Evolutionary conservation across 2,113 vertebrate species (phyloP).

Genomic region (Petrocephalus zakoni): DNA sequence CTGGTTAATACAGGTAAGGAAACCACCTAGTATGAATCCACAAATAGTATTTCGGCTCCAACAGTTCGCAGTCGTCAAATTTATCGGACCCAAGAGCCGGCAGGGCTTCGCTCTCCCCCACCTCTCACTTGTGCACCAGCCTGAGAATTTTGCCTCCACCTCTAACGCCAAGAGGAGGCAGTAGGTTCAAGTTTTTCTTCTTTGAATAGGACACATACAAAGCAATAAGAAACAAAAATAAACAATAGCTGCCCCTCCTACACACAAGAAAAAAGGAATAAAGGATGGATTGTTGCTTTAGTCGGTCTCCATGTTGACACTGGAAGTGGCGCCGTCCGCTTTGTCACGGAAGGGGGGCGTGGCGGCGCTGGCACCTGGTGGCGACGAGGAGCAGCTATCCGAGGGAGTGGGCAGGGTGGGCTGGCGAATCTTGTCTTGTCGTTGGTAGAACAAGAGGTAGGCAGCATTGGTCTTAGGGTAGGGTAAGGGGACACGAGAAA

Average conservation of each 20-base stretch:
- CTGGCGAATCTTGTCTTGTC: conserved; percentile 69
- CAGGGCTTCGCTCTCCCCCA: neutral
- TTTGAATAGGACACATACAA: conserved; percentile 25
- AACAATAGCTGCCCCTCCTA: conserved; percentile 24
- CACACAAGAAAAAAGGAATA: neutral
- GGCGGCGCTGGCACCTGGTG: conserved; percentile 33
- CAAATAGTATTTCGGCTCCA: conserved; percentile 18
- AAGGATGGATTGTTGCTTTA: conserved; percentile 25
- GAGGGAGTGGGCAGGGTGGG: conserved; percentile 44
- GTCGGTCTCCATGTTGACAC: conserved; percentile 58
- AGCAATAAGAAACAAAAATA: neutral
- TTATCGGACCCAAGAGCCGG: neutral
- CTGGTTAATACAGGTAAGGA: neutral
- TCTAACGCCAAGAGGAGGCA: conserved; percentile 31
- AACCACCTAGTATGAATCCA: neutral
- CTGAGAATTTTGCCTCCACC: conserved; percentile 42
- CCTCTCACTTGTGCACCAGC: conserved; percentile 36
- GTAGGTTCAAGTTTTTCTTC: conserved; percentile 44
- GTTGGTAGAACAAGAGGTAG: conserved; percentile 79
- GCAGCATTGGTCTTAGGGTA: conserved; percentile 71
- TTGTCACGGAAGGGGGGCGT: conserved; percentile 35
- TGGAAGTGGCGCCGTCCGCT: conserved; percentile 30
- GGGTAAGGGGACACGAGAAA: conserved; percentile 10
- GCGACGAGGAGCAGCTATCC: conserved; percentile 32
- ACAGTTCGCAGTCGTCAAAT: neutral